Evolutionary conservation across 2,113 vertebrate species (phyloP).

Genomic region (Craseonycteris thonglongyai): DNA sequence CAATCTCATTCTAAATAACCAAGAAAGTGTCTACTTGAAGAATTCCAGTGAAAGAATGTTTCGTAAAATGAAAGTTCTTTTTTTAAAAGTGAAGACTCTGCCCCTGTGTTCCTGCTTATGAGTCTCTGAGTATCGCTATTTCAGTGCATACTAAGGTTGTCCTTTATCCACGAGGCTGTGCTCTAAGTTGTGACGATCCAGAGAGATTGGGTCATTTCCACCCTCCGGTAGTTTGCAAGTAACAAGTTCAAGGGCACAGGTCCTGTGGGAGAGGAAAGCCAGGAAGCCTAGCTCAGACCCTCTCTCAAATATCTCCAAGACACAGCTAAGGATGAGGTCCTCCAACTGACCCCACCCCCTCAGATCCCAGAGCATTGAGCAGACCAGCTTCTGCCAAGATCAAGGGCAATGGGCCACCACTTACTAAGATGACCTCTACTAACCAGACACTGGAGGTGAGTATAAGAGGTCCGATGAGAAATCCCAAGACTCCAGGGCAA

Average conservation of each 20-base stretch:
- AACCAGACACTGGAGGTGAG: not conserved
- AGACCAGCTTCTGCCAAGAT: not conserved
- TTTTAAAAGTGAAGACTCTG: not conserved
- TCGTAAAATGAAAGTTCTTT: not conserved
- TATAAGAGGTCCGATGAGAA: not conserved
- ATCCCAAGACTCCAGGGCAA: not conserved
- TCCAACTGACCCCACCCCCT: too few species aligned
- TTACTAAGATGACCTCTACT: not conserved
- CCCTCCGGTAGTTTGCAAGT: not conserved
- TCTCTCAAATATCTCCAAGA: not conserved
- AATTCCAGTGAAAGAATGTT: not conserved
- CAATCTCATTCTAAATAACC: not conserved
- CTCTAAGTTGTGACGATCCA: too few species aligned
- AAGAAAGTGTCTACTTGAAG: not conserved
- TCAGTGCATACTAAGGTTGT: fast-evolving
- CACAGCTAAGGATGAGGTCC: not conserved
- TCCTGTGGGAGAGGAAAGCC: fast-evolving
- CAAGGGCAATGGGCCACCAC: not conserved
- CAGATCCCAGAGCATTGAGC: not conserved
- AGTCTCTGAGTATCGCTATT: not conserved
- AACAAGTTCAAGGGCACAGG: not conserved
- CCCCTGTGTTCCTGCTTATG: not conserved
- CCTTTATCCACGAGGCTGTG: not conserved
- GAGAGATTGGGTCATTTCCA: not conserved
- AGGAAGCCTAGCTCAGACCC: not conserved